Percentiles rank a stretch among this genome's conserved stretches.
phyloP scores from a whole-genome alignment of 2,113 vertebrate species.

The Clarias macrocephalus region DNA sequence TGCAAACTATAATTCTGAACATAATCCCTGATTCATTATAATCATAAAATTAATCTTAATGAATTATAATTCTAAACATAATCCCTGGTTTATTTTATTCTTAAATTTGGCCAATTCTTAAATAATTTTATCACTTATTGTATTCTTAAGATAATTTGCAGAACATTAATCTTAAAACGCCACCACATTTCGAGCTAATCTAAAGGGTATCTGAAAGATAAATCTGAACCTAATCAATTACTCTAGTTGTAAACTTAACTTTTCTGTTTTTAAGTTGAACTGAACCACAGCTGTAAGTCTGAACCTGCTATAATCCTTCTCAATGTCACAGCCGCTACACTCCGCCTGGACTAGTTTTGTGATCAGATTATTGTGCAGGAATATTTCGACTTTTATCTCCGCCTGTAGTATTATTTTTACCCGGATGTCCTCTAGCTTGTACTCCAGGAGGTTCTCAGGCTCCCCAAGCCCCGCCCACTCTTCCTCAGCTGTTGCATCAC shows the following conservation, averaged over 20 bases:
- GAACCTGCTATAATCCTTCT: not conserved
- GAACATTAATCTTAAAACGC: no score
- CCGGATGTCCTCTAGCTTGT: constrained; percentile 89
- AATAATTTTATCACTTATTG: no score
- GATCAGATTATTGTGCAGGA: not conserved
- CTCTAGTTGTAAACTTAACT: no score
- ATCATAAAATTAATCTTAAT: not conserved
- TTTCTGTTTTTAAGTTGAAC: not conserved
- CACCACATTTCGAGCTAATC: not conserved
- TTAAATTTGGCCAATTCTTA: no score
- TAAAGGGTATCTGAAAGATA: not conserved
- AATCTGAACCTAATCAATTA: not conserved
- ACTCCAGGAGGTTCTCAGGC: constrained; percentile 81
- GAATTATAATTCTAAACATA: not conserved
- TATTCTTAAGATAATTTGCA: no score
- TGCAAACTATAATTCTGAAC: no score
- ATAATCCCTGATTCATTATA: not conserved
- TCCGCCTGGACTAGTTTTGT: not conserved
- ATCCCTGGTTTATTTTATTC: no score
- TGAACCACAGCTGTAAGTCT: not conserved
- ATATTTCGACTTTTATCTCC: not conserved
- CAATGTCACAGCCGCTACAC: not conserved
- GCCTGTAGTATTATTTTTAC: constrained; percentile 57
- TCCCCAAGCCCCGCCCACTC: constrained; percentile 79
- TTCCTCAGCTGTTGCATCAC: constrained; percentile 74